Percentiles rank a stretch among this genome's conserved stretches.
Conservation (phyloP, 1,140 invertebrate genomes). For the Temnothorax nylanderi region DNA sequence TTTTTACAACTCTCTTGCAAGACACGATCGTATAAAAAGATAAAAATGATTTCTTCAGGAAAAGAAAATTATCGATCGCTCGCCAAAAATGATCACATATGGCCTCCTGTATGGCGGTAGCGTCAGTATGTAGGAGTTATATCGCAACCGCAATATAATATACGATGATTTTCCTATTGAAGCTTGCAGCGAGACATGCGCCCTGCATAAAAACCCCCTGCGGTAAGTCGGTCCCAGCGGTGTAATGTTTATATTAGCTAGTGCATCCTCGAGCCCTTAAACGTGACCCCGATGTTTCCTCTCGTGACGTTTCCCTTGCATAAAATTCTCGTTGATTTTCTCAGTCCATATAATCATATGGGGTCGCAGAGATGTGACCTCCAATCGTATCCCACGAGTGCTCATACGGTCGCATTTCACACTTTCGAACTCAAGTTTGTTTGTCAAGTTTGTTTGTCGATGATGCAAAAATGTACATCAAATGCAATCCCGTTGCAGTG, state of each 20-base stretch:
- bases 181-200: slow-evolving; percentile 43
- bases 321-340: slow-evolving; percentile 77
- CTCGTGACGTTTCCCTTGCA: slow-evolving; percentile 60
- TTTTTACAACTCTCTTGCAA: background rate
- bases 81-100: slow-evolving; percentile 69
- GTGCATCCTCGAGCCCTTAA: slow-evolving; percentile 73
- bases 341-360: slow-evolving; percentile 79
- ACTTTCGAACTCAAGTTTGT: background rate
- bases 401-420: slow-evolving; percentile 1
- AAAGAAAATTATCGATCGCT: slow-evolving; percentile 63
- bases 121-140: slow-evolving; percentile 29
- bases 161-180: slow-evolving; percentile 78
- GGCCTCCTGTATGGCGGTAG: slow-evolving; percentile 48
- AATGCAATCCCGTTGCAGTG: no score
- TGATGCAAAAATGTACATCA: background rate
- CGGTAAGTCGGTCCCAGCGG: slow-evolving; percentile 69
- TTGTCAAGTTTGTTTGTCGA: background rate
- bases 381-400: slow-evolving; percentile 33
- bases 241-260: slow-evolving; percentile 83
- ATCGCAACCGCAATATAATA: slow-evolving; percentile 65
- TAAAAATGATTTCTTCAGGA: background rate
- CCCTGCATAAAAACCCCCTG: slow-evolving; percentile 70
- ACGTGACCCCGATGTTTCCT: slow-evolving; percentile 48
- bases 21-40: background rate
- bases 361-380: slow-evolving; percentile 77